Conservation (phyloP, 2,113 vertebrate genomes). For the Oryzias javanicus region DNA sequence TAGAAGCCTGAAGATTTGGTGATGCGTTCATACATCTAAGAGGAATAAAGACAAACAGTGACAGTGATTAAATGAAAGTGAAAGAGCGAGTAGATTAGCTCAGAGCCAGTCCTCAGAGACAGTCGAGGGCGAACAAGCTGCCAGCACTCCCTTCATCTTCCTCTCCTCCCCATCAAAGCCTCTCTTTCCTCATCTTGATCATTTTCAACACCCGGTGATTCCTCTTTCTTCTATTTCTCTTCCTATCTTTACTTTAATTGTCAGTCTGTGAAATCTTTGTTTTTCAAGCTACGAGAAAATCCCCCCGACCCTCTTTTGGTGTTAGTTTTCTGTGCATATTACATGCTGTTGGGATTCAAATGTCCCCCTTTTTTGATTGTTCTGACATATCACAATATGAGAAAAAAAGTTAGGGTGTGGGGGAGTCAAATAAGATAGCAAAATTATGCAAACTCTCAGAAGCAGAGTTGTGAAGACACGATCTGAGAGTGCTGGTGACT, state of each 20-base stretch:
- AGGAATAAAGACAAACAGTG: conserved; percentile 35
- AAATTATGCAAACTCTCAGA: background rate
- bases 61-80: conserved; percentile 59
- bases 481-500: background rate
- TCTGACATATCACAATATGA: background rate
- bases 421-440: background rate
- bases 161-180: conserved; percentile 49
- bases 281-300: conserved; percentile 8
- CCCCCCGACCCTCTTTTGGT: conserved; percentile 19
- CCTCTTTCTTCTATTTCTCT: conserved; percentile 23
- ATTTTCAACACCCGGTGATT: conserved; percentile 23
- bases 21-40: conserved; percentile 3
- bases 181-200: conserved; percentile 49
- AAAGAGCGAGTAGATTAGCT: conserved; percentile 64
- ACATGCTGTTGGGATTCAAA: conserved; percentile 23
- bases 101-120: conserved; percentile 48
- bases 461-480: too few relatives aligned
- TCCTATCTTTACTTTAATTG: conserved; percentile 26
- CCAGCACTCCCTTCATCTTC: conserved; percentile 44
- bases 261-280: conserved; percentile 17
- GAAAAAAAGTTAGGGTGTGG: background rate
- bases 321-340: conserved; percentile 18
- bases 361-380: conserved; percentile 25
- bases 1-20: background rate
- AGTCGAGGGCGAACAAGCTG: conserved; percentile 49